phyloP scores from a whole-genome alignment of 2,797 vertebrate genomes.

The Bufotes viridis region DNA sequence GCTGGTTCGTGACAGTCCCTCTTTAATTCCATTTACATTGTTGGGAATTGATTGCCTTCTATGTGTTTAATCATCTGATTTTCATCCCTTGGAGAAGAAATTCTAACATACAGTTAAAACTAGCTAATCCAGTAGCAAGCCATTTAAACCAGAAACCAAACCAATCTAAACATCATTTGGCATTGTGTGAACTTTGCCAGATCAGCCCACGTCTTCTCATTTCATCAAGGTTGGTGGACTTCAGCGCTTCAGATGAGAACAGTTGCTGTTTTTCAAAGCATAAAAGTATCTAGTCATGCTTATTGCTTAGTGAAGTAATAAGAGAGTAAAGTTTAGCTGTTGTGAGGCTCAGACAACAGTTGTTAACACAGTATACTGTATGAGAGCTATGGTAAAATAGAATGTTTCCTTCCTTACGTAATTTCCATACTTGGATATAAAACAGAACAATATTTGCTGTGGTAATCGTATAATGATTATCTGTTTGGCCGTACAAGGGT shows the following conservation, averaged over 20 bases:
- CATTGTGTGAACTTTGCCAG: background rate
- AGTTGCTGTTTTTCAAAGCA: background rate
- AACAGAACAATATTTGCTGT: constrained; percentile 21
- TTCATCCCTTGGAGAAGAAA: background rate
- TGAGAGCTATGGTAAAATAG: background rate
- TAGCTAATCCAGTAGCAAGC: background rate
- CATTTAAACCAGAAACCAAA: background rate
- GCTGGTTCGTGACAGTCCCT: background rate
- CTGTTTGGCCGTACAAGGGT: constrained; percentile 35
- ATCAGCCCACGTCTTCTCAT: background rate
- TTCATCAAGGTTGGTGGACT: background rate
- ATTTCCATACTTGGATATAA: background rate
- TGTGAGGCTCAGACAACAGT: constrained; percentile 1
- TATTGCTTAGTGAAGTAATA: background rate
- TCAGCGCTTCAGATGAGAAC: background rate
- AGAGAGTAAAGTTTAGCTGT: constrained; percentile 28
- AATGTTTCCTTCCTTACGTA: background rate
- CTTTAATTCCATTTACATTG: background rate
- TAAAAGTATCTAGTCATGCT: background rate
- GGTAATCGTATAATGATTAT: constrained; percentile 6
- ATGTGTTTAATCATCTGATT: background rate
- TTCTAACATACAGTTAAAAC: background rate
- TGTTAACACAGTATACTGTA: background rate
- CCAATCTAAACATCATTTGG: background rate
- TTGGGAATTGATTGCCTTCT: background rate